Evolutionary conservation across 2,797 vertebrate genomes (phyloP), one percentile per base, ranked within the genome.

Genomic region (Pseudochirops cupreus): DNA sequence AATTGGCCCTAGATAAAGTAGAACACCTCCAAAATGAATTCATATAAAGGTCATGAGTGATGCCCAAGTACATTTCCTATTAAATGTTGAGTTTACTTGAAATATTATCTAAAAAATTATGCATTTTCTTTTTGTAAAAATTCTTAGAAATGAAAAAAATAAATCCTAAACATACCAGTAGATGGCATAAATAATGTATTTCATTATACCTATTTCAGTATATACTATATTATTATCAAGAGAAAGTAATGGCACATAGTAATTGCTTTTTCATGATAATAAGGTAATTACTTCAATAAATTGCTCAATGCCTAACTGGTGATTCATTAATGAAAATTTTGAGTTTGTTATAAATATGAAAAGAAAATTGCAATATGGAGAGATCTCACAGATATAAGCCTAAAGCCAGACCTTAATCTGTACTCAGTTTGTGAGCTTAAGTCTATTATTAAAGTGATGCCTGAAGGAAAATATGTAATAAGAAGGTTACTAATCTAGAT

Each of bases 171-270:
- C 91, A 95, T 93, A 95, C 97, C 97, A 98, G 97, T 94, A 98
- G 97, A 97, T 98, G 98, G 97, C 97, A 98, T 97, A 98, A 98
- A 98, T 50, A 92, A 97, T 98, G 97, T 98, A 97, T 97, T 94
- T 96, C 97, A 97, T 96, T 53, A 74, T 28, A 58, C 54, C 90
- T 92, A 12, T 4, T 90, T 24, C 62, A 24, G 0, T 58, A 55
- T 52, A 31, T 91, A 62, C 2, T 55, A 53, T 21, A 24, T 5
- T 82, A 52, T 52, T 18, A 91, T 90, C 46, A 13, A 52, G 59
- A 33, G 0, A 29, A 3, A 0, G 5, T 58, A 57, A 57, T 21
- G 29, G 0, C 46, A 24, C n/a, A 58, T 46, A 56, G 26, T 39
- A n/a, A 53, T 55, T 82, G 62, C 13, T 26, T 54, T 56, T 82